Base-by-base conservation (phyloP, 2,113 vertebrate species). In the Amblyornis subalaris region DNA sequence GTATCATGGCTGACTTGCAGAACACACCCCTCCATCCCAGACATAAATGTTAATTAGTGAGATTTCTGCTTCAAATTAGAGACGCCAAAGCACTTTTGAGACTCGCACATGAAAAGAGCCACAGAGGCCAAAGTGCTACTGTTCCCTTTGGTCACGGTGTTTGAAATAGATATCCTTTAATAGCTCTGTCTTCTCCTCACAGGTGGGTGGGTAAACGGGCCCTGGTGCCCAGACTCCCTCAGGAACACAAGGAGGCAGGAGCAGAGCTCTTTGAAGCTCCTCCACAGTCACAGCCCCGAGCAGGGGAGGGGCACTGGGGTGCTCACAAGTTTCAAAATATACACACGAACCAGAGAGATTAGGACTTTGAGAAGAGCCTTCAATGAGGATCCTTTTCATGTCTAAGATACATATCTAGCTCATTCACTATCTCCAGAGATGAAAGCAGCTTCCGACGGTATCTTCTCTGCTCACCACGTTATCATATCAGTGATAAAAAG, bases 41-140 rank as follows among this genome's bases (percentile, higher is more conserved):
- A n/a, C 61, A 67, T 53, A 72, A 94, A 84, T 15, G n/a, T 48
- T 94, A 93, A 96, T 93, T 94, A 97, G 50, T 9, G 40, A 93
- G 22, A 67, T 94, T 90, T 93, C 77, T 91, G 65, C 80, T 93
- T 89, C 84, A 85, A 84, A 95, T 96, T 77, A 96, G 91, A 36
- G 55, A 76, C 0, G 7, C 55, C 85, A 57, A 74, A 94, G 58
- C 48, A 75, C 74, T 91, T 91, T 88, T 42, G 80, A 88, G 72
- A 48, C 57, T 75, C 48, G 29, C 77, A 85, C 62, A 65, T 73
- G 79, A 89, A 82, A 95, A 91, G 50, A 91, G 42, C 36, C 84
- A 73, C 29, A 6, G 89, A 95, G 84, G 93, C 42, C 90, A 91
- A 88, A 90, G 55, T 40, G 79, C 24, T 44, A 33, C 42, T 84